phyloP scores from a whole-genome alignment of 2,797 vertebrate genomes.

The Diceros bicornis region DNA sequence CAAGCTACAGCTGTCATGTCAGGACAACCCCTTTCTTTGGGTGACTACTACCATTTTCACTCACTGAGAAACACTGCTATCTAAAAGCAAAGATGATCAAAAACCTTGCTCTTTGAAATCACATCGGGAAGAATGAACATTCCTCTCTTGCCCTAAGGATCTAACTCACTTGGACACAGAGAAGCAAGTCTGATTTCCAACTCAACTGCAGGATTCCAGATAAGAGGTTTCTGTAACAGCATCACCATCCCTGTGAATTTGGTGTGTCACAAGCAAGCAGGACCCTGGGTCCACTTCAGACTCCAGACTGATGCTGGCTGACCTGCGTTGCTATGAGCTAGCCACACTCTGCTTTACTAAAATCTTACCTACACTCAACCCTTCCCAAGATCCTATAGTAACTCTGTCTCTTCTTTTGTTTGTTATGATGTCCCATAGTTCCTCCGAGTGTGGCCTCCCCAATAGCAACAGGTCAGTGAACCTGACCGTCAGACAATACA shows the following conservation, averaged over 20 bases:
- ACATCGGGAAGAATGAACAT: background rate
- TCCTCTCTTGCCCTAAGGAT: background rate
- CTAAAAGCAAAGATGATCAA: background rate
- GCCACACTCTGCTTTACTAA: no score
- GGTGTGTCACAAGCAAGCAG: background rate
- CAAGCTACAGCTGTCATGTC: no score
- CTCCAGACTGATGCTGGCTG: background rate
- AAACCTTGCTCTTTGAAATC: background rate
- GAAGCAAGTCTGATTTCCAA: background rate
- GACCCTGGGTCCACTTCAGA: background rate
- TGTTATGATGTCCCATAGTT: background rate
- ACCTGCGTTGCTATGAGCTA: background rate
- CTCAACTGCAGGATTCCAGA: background rate
- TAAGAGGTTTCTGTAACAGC: background rate
- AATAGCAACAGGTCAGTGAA: background rate
- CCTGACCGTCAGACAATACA: background rate
- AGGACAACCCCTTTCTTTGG: background rate
- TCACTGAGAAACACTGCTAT: background rate
- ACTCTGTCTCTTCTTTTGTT: background rate
- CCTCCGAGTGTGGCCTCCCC: background rate
- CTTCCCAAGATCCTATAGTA: background rate
- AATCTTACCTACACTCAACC: background rate
- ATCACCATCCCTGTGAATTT: accelerated
- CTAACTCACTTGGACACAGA: background rate
- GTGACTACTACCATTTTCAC: no score